Base-by-base conservation (phyloP, 2,888 invertebrate genomes). In the Drosophila picticornis region DNA sequence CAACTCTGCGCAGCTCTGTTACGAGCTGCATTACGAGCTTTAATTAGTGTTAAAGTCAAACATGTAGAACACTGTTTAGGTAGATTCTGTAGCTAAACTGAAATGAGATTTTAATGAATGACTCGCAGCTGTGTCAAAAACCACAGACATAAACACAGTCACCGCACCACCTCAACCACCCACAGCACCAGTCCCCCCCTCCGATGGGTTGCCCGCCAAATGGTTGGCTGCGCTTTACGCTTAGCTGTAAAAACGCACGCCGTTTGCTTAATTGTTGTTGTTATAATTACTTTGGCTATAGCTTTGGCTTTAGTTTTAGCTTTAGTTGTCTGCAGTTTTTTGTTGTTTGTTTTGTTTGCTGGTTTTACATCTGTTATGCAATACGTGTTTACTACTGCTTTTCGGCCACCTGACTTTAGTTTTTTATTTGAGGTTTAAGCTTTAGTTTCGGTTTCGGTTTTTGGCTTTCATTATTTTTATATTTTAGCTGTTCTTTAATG, bases 181-280 rank as follows among this genome's bases (percentile, higher is more conserved):
- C 50, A 40, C 40, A 60, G 13, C 38, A 36, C 50, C 22, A 29
- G 3, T n/a, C 11, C 22, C 10, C 59, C 29, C 11, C 53, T 5
- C n/a, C 16, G n/a, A 16, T 64, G 22, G 11, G 11, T 22, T 46
- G 25, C 67, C 51, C 60, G 46, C 65, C 75, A 69, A 76, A 83
- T 84, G 88, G 73, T 84, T 90, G 76, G 90, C 76, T 88, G 91
- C 59, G 57, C 72, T 79, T 80, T 73, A 70, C 72, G 80, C 73
- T 75, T 81, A 87, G 84, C 83, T 88, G 85, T 90, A 90, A 88
- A 90, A 88, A 81, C 90, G 88, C 83, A 84, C 86, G 91, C 90
- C 91, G 88, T 88, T 88, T 88, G 90, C 88, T 90, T 88, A 88
- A 90, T 88, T 88, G 91, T 88, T 69, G 68, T 69, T 90, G 90